Percentiles rank a stretch among this genome's conserved stretches.
These are phyloP conservation scores for Tenualosa ilisha DNA, from an alignment of 2,797 vertebrate species.

Conservation along the genomic window DNA sequence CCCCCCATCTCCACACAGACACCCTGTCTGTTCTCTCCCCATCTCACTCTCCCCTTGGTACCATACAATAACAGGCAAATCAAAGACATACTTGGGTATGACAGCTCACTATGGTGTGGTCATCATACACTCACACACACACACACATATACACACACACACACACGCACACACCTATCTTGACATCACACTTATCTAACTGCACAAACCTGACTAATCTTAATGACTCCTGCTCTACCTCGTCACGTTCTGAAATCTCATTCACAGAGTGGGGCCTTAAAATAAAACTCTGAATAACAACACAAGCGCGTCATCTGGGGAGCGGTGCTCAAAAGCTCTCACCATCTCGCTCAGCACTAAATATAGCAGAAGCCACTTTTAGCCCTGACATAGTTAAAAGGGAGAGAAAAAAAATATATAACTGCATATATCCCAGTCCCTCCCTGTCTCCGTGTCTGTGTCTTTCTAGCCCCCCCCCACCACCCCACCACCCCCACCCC, in stretches of 20 bases:
- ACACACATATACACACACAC: conserved; percentile 10
- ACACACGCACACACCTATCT: neutral
- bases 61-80: neutral
- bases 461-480: conserved; percentile 10
- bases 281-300: conserved; percentile 40
- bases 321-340: conserved; percentile 29
- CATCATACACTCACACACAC: neutral
- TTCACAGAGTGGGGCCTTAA: conserved; percentile 34
- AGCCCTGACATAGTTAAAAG: conserved; percentile 39
- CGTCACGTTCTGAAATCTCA: conserved; percentile 20
- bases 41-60: neutral
- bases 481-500: neutral
- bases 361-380: conserved; percentile 49
- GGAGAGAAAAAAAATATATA: conserved; percentile 28
- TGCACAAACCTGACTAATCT: neutral
- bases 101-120: neutral
- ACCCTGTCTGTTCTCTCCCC: neutral
- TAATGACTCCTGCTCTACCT: neutral
- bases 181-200: too few relatives aligned
- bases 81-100: neutral
- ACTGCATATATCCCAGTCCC: conserved; percentile 17
- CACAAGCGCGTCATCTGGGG: conserved; percentile 33
- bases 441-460: neutral
- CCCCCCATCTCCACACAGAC: conserved; percentile 4
- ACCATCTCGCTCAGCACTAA: conserved; percentile 36